phyloP scores from a whole-genome alignment of 1,140 invertebrate genomes.

The Hyphantria cunea region DNA sequence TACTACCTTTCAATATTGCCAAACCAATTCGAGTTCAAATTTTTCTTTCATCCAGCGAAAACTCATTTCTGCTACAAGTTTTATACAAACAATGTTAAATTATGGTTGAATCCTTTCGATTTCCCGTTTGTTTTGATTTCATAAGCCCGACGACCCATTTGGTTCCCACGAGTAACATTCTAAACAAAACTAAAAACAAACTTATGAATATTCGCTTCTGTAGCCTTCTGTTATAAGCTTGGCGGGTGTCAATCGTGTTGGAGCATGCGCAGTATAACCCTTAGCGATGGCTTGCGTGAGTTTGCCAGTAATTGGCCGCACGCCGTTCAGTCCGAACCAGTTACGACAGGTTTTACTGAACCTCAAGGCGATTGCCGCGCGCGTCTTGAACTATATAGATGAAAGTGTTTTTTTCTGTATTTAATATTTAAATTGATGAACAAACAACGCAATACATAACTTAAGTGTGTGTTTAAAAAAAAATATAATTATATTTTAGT shows the following conservation, averaged over 20 bases:
- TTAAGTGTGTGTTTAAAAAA: slow-evolving; percentile 13
- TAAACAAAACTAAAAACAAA: slow-evolving; percentile 72
- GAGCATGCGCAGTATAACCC: slow-evolving; percentile 60
- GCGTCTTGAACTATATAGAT: slow-evolving; percentile 14
- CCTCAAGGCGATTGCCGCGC: slow-evolving; percentile 14
- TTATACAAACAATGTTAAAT: slow-evolving; percentile 5
- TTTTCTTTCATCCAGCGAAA: too few relatives aligned
- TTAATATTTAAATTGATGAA: slow-evolving; percentile 19
- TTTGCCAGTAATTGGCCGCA: slow-evolving; percentile 73
- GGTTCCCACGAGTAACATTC: slow-evolving; percentile 50
- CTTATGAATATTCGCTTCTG: slow-evolving; percentile 67
- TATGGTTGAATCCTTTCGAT: slow-evolving; percentile 8
- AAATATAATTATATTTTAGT: slow-evolving; percentile 13
- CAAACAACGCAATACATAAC: slow-evolving; percentile 4
- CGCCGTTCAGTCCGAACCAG: slow-evolving; percentile 49
- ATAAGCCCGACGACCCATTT: slow-evolving; percentile 27
- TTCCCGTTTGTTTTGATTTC: slow-evolving; percentile 37
- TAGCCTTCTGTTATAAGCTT: slow-evolving; percentile 58
- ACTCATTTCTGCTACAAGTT: neutral
- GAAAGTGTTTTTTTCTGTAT: slow-evolving; percentile 16
- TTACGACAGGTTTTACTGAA: slow-evolving; percentile 15
- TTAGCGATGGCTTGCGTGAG: slow-evolving; percentile 59
- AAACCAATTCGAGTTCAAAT: neutral
- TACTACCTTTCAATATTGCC: too few relatives aligned
- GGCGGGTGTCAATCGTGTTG: slow-evolving; percentile 59